Evolutionary conservation across 92 coral and sea anemone genomes (phyloP).

Genomic region (Blastomussa wellsi): DNA sequence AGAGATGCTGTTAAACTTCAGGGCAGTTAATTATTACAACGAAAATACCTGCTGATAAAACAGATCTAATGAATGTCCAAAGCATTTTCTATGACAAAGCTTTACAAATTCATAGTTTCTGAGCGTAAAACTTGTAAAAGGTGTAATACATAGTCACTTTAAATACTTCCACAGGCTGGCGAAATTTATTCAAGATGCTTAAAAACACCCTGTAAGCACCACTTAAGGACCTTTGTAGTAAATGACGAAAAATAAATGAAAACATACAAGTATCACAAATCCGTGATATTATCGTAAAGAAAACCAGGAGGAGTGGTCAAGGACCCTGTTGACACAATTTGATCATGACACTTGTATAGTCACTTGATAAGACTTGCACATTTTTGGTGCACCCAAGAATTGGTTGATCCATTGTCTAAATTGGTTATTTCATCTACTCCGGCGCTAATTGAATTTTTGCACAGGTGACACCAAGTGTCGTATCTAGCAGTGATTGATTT

Average conservation of each 20-base stretch:
- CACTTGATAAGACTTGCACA: slow-evolving; percentile 2
- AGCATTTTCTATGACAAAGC: too few species aligned
- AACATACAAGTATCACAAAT: too few species aligned
- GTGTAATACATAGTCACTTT: neutral
- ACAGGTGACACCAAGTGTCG: neutral
- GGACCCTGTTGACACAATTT: neutral
- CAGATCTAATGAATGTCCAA: too few species aligned
- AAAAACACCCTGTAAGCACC: neutral
- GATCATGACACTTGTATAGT: neutral
- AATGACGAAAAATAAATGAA: too few species aligned
- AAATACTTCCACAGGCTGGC: neutral
- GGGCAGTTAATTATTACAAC: neutral
- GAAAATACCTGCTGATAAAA: neutral
- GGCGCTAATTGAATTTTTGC: slow-evolving; percentile 36
- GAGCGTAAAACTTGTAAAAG: neutral
- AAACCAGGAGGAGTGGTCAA: neutral
- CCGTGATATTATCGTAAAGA: neutral
- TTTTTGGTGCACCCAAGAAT: slow-evolving; percentile 35
- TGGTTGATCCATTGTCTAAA: neutral
- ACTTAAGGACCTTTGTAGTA: too few species aligned
- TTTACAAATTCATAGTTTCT: neutral
- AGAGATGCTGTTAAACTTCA: neutral
- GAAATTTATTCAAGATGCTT: neutral
- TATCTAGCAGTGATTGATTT: slow-evolving; percentile 25
- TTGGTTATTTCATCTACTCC: slow-evolving; percentile 20